Evolutionary conservation across 1,140 invertebrate genomes (phyloP).

Genomic region (Trachymyrmex cornetzi): DNA sequence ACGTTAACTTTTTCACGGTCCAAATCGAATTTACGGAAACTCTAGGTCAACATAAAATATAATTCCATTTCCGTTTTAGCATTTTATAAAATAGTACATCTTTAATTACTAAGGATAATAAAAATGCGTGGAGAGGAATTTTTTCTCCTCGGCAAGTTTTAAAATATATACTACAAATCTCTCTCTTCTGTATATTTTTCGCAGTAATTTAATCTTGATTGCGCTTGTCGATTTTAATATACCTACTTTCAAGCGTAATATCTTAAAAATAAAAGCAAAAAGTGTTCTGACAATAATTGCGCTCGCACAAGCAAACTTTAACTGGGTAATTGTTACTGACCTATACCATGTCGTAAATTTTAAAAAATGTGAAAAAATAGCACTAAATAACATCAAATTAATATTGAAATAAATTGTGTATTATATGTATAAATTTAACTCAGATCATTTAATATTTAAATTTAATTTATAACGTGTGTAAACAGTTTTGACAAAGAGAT

Average conservation of each 20-base stretch:
- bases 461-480: background rate
- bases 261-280: slow-evolving; percentile 23
- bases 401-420: background rate
- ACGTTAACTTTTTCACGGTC: background rate
- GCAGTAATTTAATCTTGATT: slow-evolving; percentile 20
- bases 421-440: background rate
- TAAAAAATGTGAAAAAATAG: background rate
- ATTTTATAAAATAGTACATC: background rate
- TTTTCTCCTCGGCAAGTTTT: slow-evolving; percentile 1
- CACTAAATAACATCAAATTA: background rate
- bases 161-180: background rate
- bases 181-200: slow-evolving; percentile 1
- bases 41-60: background rate
- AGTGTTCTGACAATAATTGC: slow-evolving; percentile 15
- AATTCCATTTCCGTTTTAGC: background rate
- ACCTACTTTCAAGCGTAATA: background rate
- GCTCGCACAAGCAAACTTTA: background rate
- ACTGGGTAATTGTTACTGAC: background rate
- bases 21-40: background rate
- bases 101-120: background rate
- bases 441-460: background rate
- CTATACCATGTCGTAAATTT: background rate
- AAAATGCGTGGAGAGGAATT: background rate
- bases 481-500: background rate
- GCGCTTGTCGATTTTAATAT: slow-evolving; percentile 1